Conservation (phyloP, 2,113 vertebrate species). For the Stigmatopora argus region DNA sequence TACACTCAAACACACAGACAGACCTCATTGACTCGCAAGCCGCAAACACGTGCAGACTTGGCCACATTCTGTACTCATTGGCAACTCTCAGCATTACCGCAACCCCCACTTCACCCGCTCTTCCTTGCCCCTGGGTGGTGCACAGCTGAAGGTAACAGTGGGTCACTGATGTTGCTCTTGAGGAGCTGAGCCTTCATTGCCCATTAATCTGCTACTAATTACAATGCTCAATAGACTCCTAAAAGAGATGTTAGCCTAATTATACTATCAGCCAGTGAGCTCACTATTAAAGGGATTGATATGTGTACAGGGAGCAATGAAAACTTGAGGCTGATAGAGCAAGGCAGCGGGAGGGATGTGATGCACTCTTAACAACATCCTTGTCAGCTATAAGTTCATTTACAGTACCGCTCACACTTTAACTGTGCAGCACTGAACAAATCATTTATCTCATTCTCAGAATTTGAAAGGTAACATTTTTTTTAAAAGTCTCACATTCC, state of each 20-base stretch:
- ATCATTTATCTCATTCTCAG: neutral
- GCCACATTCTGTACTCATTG: constrained; percentile 11
- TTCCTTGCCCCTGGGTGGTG: constrained; percentile 55
- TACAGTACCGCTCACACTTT: neutral
- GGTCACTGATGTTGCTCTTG: constrained; percentile 55
- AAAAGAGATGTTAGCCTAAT: constrained; percentile 67
- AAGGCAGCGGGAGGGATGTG: neutral
- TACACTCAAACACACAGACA: constrained; percentile 27
- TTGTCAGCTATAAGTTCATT: neutral
- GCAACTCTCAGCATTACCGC: constrained; percentile 16
- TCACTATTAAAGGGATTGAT: constrained; percentile 59
- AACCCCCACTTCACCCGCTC: constrained; percentile 44
- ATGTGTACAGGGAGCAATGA: constrained; percentile 48
- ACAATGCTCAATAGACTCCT: constrained; percentile 61
- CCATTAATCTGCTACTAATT: constrained; percentile 69
- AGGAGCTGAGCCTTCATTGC: constrained; percentile 40
- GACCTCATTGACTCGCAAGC: constrained; percentile 11
- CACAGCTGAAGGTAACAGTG: constrained; percentile 60
- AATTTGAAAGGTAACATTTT: neutral
- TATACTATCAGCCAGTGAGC: constrained; percentile 61
- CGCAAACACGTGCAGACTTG: constrained; percentile 13
- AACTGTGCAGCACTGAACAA: neutral
- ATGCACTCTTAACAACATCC: constrained; percentile 13
- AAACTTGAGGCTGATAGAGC: constrained; percentile 35
- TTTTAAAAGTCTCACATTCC: too few species aligned